Conservation (phyloP, 1,140 invertebrate genomes). For the Halictus rubicundus region DNA sequence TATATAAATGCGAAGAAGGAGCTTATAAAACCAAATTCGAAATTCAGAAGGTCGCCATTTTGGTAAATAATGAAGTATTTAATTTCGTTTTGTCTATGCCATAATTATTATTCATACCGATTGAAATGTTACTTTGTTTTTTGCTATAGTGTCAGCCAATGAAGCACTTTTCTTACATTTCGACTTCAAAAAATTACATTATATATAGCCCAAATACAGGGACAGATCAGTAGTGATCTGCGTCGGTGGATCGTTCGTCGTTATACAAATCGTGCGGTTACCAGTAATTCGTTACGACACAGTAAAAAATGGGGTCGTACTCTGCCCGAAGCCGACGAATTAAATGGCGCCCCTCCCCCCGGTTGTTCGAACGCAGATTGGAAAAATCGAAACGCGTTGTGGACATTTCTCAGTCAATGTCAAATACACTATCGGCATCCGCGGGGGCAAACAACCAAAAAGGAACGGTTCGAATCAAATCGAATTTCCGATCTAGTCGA, state of each 20-base stretch:
- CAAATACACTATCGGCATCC: constrained; percentile 62
- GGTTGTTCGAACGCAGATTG: constrained; percentile 52
- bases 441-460: constrained; percentile 23
- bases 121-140: too few relatives aligned
- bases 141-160: too few relatives aligned
- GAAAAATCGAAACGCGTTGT: constrained; percentile 57
- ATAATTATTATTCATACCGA: too few relatives aligned
- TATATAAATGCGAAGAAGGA: too few relatives aligned
- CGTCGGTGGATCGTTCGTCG: neutral
- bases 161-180: too few relatives aligned
- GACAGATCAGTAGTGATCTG: neutral
- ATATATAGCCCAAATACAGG: neutral
- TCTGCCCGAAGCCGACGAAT: constrained; percentile 48
- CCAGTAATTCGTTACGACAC: constrained; percentile 39
- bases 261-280: constrained; percentile 27
- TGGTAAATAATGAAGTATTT: too few relatives aligned
- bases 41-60: too few relatives aligned
- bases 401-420: constrained; percentile 67
- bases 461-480: constrained; percentile 39
- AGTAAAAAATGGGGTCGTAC: too few relatives aligned
- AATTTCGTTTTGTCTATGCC: too few relatives aligned
- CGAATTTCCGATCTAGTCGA: constrained; percentile 50
- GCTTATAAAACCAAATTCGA: too few relatives aligned
- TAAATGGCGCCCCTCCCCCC: constrained; percentile 46
- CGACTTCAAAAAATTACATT: too few relatives aligned